Percentiles rank a stretch among this genome's conserved stretches.
phyloP scores from a whole-genome alignment of 2,113 vertebrate genomes.

The Aplodontia rufa region DNA sequence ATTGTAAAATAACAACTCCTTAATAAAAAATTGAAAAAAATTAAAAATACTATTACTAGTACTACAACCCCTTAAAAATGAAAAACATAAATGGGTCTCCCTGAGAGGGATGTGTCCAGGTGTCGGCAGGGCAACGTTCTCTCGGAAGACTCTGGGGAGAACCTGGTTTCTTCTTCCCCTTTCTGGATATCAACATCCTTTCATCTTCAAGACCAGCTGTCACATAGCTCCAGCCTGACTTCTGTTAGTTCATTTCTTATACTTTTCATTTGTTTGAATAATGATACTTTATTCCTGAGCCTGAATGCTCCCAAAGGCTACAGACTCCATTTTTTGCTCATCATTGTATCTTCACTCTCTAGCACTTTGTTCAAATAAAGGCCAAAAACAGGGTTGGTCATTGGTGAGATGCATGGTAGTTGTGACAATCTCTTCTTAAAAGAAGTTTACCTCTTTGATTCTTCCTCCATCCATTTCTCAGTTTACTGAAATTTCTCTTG shows the following conservation, averaged over 20 bases:
- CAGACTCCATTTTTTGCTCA: neutral
- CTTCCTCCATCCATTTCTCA: neutral
- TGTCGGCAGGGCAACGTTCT: too few species aligned
- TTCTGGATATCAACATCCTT: neutral
- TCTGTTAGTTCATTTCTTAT: too few species aligned
- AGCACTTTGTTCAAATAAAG: neutral
- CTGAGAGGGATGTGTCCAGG: neutral
- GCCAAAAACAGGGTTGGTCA: fast-evolving
- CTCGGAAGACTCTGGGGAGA: too few species aligned
- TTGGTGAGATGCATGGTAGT: neutral
- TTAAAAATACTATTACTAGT: too few species aligned
- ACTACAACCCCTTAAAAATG: too few species aligned
- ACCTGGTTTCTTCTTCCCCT: neutral
- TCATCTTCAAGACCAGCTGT: too few species aligned
- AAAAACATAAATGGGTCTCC: neutral
- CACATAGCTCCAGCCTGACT: too few species aligned
- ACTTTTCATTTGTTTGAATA: too few species aligned
- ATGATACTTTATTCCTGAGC: too few species aligned
- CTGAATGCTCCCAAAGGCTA: too few species aligned
- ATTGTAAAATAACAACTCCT: too few species aligned
- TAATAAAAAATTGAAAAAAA: too few species aligned
- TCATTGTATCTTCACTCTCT: neutral
- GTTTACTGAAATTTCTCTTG: neutral
- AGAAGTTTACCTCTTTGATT: neutral
- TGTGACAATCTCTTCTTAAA: neutral